Base-by-base conservation (phyloP, 2,888 invertebrate genomes). In the Pseudanteris insignis region DNA sequence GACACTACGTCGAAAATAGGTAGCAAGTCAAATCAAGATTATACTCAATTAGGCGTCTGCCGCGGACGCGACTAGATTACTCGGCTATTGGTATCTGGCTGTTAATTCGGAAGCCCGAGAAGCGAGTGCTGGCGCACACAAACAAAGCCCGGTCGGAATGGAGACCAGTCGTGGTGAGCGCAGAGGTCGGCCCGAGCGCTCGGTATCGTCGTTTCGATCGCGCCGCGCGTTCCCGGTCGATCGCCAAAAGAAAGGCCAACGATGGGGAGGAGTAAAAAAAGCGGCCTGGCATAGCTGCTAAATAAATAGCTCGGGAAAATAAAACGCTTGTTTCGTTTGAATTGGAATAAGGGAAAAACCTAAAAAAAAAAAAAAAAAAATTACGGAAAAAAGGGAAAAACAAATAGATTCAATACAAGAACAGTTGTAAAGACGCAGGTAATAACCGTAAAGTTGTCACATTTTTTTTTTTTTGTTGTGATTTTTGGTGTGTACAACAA, bases 1-100 rank as follows among this genome's bases (percentile, higher is more conserved):
- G 59, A 59, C 53, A 53, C 53, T 37, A 14, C 18, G 28, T 43
- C 48, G 60, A 48, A 47, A 60, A 60, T 60, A 54, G 53, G 50
- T 48, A 48, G 25, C 59, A 43, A 60, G 53, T 53, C 43, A 48
- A 60, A 60, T 60, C 53, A 54, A 60, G 53, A 60, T 53, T 60
- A 54, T 54, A 53, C 60, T 54, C 53, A 60, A 60, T 60, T 60
- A 60, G 60, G 53, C 53, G 50, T 60, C 43, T 60, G 60, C 53
- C 53, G 60, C 48, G 53, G 53, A 60, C 53, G 60, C 60, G 53
- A 43, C 53, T 37, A 37, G 60, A 60, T 60, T 60, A 54, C 53
- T 48, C 21, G 24, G 25, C 46, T 47, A 60, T 60, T 60, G 53
- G 53, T 59, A 48, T 54, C 60, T 54, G 58, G 40, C 51, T 40